Conservation (phyloP, 2,113 vertebrate genomes). For the Halcyon malimbica region DNA sequence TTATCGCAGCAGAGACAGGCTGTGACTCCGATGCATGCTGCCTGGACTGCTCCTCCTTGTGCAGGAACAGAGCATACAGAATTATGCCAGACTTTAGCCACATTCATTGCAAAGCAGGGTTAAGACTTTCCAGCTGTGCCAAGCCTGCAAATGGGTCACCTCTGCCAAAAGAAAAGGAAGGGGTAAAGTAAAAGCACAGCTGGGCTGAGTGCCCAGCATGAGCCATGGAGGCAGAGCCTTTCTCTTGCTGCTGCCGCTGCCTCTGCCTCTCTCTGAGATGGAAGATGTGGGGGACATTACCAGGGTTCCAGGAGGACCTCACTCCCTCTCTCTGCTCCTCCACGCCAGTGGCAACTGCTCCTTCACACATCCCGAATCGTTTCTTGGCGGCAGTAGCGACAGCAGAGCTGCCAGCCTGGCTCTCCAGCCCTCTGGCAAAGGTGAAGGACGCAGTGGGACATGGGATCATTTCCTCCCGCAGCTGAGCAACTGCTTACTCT, state of each 20-base stretch:
- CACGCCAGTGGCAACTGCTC: neutral
- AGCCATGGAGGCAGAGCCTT: neutral
- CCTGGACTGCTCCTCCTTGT: neutral
- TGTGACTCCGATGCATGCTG: fast-evolving
- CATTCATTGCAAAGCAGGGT: neutral
- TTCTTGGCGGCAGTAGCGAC: neutral
- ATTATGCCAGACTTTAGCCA: neutral
- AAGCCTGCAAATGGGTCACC: neutral
- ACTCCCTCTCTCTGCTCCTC: neutral
- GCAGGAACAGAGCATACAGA: fast-evolving
- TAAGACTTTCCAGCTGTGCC: neutral
- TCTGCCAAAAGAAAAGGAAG: neutral
- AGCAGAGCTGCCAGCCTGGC: neutral
- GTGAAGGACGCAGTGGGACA: neutral
- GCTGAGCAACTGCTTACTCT: constrained; percentile 9
- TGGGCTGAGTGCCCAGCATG: fast-evolving
- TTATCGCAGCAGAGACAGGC: neutral
- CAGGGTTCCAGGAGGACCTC: neutral
- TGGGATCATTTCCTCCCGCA: neutral
- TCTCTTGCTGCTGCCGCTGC: neutral
- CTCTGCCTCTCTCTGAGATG: neutral
- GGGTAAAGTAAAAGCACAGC: neutral
- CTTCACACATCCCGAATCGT: neutral
- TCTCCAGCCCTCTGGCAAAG: neutral
- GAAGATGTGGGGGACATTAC: fast-evolving